These are phyloP conservation scores for Ischnura elegans DNA, from an alignment of 2,888 invertebrate genomes.

Conservation along the genomic window DNA sequence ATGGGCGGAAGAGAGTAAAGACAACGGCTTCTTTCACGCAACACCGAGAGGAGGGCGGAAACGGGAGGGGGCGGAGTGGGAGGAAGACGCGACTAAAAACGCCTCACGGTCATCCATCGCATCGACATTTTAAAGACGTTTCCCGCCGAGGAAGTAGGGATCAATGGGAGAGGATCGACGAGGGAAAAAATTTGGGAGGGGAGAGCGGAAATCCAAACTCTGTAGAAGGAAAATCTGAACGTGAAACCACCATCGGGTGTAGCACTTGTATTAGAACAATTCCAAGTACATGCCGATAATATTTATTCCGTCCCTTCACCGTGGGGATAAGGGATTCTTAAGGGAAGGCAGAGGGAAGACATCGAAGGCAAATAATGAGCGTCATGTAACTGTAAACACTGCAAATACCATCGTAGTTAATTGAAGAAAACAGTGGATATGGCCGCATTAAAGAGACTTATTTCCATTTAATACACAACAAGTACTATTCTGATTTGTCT, in stretches of 20 bases:
- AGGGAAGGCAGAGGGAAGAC: no score
- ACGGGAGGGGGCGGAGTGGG: not conserved
- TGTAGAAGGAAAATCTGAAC: not conserved
- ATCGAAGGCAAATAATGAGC: no score
- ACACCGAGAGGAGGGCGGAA: not conserved
- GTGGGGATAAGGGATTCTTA: no score
- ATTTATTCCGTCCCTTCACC: no score
- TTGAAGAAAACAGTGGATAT: no score
- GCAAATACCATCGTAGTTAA: no score
- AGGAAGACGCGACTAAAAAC: not conserved
- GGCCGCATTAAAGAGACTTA: no score
- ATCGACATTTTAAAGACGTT: constrained; percentile 33
- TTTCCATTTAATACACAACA: no score
- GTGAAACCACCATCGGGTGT: not conserved
- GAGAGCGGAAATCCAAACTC: not conserved
- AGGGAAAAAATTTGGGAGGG: not conserved
- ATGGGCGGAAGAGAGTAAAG: constrained; percentile 16
- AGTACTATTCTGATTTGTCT: no score
- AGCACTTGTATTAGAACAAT: not conserved
- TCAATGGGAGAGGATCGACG: constrained; percentile 41
- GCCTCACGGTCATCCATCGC: constrained; percentile 37
- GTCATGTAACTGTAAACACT: no score
- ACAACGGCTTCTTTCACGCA: constrained; percentile 21
- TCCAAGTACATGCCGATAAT: no score
- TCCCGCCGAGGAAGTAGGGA: not conserved